Conservation (phyloP, 2,797 vertebrate genomes). For the Phoeniculus purpureus region DNA sequence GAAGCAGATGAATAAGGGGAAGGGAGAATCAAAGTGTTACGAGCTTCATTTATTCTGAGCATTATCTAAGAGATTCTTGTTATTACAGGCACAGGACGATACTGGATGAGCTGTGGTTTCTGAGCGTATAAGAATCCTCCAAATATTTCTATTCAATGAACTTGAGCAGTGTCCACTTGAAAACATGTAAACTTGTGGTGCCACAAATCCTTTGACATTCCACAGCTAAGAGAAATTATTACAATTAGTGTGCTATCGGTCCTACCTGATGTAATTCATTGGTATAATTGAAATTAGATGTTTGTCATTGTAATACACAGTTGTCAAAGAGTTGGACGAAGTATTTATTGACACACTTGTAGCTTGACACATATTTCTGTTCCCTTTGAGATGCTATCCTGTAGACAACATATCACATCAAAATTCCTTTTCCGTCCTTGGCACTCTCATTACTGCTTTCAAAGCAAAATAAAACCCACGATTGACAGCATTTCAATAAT, state of each 20-base stretch:
- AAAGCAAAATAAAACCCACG: slow-evolving; percentile 13
- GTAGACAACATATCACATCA: background rate
- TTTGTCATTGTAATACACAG: background rate
- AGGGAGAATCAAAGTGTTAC: background rate
- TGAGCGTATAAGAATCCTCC: background rate
- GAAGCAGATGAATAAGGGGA: background rate
- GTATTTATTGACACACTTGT: background rate
- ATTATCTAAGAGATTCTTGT: background rate
- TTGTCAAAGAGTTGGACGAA: background rate
- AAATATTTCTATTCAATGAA: background rate
- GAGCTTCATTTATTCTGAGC: background rate
- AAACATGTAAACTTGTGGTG: background rate
- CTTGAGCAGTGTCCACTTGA: background rate
- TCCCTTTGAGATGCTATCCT: background rate
- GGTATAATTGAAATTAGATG: background rate
- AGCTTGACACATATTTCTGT: background rate
- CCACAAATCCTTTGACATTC: background rate
- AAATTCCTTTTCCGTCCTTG: background rate
- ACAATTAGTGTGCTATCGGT: background rate
- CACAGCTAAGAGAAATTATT: background rate
- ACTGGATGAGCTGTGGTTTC: background rate
- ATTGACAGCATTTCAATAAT: background rate
- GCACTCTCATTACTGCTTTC: slow-evolving; percentile 4
- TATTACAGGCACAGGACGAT: background rate
- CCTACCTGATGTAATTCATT: background rate